Percentiles rank a stretch among this genome's conserved stretches.
These are phyloP conservation scores for Zophobas morio DNA, from an alignment of 1,140 invertebrate species.

Conservation along the genomic window DNA sequence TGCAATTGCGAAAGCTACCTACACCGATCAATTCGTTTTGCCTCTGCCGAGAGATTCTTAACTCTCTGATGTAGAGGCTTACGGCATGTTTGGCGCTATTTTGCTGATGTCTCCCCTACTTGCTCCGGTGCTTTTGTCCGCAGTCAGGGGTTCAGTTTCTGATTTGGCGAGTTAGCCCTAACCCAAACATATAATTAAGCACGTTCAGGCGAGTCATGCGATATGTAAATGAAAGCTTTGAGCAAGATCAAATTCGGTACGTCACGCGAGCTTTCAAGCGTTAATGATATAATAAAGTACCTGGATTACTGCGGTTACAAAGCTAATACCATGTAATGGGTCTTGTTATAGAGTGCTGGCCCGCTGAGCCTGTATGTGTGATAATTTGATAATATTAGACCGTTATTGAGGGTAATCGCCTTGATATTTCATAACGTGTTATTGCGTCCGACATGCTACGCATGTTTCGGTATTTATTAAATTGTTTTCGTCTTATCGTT, in stretches of 20 bases:
- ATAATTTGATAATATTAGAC: conserved; percentile 63
- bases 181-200: conserved; percentile 53
- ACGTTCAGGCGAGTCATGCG: conserved; percentile 58
- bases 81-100: too few relatives aligned
- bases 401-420: conserved; percentile 57
- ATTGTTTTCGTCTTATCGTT: conserved; percentile 48
- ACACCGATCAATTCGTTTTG: too few relatives aligned
- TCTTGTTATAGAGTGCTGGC: conserved; percentile 61
- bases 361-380: conserved; percentile 56
- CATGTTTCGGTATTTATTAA: conserved; percentile 51
- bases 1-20: too few relatives aligned
- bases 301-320: conserved; percentile 63
- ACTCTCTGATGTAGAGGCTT: too few relatives aligned
- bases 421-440: conserved; percentile 57
- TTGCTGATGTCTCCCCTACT: too few relatives aligned
- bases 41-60: too few relatives aligned
- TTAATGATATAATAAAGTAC: conserved; percentile 63
- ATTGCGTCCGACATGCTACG: conserved; percentile 54
- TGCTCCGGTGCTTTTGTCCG: conserved; percentile 5
- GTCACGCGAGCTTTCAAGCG: conserved; percentile 59
- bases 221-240: conserved; percentile 61
- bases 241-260: conserved; percentile 60
- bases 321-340: conserved; percentile 63
- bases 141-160: conserved; percentile 24
- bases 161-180: conserved; percentile 31